phyloP scores from a whole-genome alignment of 2,888 invertebrate genomes.

The Halictus quadricinctus region DNA sequence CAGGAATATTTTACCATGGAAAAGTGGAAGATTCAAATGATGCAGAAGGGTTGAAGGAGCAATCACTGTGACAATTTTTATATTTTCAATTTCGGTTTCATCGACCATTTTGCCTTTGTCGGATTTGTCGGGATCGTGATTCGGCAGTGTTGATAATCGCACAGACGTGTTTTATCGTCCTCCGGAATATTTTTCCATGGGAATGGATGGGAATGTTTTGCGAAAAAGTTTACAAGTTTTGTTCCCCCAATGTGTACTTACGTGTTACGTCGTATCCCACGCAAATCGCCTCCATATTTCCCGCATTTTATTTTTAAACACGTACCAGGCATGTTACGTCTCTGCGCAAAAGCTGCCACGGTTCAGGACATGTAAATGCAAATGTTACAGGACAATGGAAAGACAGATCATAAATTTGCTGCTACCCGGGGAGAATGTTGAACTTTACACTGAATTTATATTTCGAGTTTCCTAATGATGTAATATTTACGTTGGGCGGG shows the following conservation, averaged over 20 bases:
- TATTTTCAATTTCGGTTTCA: background rate
- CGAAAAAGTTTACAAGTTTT: background rate
- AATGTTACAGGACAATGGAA: constrained; percentile 20
- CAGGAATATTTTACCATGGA: too few species aligned
- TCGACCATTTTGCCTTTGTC: background rate
- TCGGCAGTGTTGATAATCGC: background rate
- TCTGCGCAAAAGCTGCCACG: background rate
- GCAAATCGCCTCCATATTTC: background rate
- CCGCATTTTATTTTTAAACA: background rate
- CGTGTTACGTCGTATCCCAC: background rate
- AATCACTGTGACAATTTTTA: too few species aligned
- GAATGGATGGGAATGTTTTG: background rate
- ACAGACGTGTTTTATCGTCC: background rate
- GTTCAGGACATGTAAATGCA: constrained; percentile 24
- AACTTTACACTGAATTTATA: constrained; percentile 8
- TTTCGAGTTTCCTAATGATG: background rate
- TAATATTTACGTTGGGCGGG: background rate
- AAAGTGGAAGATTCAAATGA: too few species aligned
- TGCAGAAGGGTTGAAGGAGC: too few species aligned
- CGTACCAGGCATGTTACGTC: background rate
- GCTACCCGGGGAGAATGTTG: background rate
- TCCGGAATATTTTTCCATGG: background rate
- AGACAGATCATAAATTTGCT: constrained; percentile 30
- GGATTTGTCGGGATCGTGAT: background rate
- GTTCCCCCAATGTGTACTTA: background rate